Conservation (phyloP, 2,113 vertebrate genomes). For the Sisor rabdophorus region DNA sequence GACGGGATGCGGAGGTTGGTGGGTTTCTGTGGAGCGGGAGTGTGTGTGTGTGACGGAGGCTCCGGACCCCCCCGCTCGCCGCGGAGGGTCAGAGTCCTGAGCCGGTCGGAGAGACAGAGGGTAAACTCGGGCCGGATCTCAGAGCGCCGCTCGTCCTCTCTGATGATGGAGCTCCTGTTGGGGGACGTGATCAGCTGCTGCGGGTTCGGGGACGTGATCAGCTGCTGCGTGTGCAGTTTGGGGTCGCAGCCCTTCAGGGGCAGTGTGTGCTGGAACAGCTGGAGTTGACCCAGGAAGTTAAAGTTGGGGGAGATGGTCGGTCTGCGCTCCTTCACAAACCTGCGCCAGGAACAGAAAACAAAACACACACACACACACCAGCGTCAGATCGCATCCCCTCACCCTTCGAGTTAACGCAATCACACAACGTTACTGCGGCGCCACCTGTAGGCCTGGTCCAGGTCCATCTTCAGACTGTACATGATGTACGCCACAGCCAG, state of each 20-base stretch:
- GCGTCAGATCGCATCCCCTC: not conserved
- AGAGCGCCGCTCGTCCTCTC: not conserved
- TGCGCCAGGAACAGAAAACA: conserved; percentile 34
- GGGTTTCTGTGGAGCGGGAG: conserved; percentile 42
- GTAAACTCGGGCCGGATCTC: conserved; percentile 37
- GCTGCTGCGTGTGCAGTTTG: conserved; percentile 7
- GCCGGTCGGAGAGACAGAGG: conserved; percentile 46
- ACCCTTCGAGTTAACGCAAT: not conserved
- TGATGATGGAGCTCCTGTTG: not conserved
- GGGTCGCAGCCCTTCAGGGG: conserved; percentile 39
- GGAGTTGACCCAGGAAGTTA: conserved; percentile 78
- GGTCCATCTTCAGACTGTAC: conserved; percentile 68
- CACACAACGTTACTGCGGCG: not conserved
- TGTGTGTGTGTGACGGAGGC: not conserved
- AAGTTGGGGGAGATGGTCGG: conserved; percentile 79
- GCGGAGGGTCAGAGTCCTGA: conserved; percentile 38
- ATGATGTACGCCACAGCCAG: conserved; percentile 77
- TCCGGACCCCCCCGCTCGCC: conserved; percentile 31
- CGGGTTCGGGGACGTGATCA: conserved; percentile 33
- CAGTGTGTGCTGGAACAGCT: conserved; percentile 71
- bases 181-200: not conserved
- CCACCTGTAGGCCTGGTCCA: conserved; percentile 77
- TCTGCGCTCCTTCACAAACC: conserved; percentile 77
- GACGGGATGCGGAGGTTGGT: conserved; percentile 57
- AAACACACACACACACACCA: no score